These are phyloP conservation scores for Mesoligia furuncula DNA, from an alignment of 2,888 invertebrate genomes.

Conservation along the genomic window DNA sequence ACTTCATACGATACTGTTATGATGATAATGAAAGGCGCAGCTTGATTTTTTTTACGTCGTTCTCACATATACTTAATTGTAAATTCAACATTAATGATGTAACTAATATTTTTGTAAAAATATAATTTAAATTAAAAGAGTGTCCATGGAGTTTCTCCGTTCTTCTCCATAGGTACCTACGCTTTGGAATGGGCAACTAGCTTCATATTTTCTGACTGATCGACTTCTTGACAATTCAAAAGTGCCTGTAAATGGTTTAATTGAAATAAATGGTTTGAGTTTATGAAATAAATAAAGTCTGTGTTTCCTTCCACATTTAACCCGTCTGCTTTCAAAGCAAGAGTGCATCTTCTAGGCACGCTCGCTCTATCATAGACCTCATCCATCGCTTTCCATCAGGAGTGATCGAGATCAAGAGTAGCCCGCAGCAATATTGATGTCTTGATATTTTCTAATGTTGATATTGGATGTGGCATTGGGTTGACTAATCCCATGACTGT, in stretches of 20 bases:
- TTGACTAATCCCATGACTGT: background rate
- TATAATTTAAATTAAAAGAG: no score
- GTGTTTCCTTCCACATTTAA: background rate
- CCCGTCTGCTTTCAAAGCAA: background rate
- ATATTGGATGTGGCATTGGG: background rate
- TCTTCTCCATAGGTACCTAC: no score
- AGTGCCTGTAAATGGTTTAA: no score
- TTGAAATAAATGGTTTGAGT: no score
- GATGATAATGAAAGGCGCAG: background rate
- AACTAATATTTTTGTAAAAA: no score
- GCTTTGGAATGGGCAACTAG: no score
- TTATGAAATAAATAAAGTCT: background rate
- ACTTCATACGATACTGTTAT: slow-evolving; percentile 16
- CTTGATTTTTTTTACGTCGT: background rate
- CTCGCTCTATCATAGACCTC: background rate
- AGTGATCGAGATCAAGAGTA: background rate
- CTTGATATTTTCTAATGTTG: background rate
- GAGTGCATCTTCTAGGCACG: background rate
- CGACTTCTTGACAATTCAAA: no score
- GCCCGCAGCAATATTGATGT: background rate
- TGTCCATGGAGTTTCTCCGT: no score
- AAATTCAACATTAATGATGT: no score
- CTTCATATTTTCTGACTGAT: no score
- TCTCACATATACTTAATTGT: no score
- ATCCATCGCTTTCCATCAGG: background rate